phyloP scores from a whole-genome alignment of 2,113 vertebrate species.

The Ptilorrhoa leucosticta region DNA sequence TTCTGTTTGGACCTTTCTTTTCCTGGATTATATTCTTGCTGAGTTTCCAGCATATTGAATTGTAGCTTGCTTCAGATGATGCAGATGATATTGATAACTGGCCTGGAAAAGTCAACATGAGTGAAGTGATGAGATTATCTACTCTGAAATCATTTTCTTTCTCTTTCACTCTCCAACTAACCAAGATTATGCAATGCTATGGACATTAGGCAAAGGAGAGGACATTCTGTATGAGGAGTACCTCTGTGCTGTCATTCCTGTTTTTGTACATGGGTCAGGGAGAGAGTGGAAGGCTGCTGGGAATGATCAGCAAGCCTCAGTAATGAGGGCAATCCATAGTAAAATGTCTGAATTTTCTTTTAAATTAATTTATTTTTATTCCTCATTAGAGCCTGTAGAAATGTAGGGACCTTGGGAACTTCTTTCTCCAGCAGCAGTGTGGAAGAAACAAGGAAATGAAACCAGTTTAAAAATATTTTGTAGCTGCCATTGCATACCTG shows the following conservation, averaged over 20 bases:
- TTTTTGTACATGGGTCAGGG: background rate
- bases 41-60: background rate
- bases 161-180: background rate
- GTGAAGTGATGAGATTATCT: background rate
- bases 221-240: background rate
- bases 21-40: background rate
- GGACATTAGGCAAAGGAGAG: background rate
- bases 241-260: background rate
- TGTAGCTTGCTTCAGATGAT: background rate
- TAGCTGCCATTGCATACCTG: background rate
- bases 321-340: background rate
- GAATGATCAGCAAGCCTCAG: background rate
- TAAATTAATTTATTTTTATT: background rate
- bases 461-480: background rate
- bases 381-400: background rate
- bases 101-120: background rate
- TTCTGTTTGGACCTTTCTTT: background rate
- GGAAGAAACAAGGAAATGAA: background rate
- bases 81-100: background rate
- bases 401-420: background rate
- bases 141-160: background rate
- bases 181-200: background rate
- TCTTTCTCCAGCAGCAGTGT: background rate
- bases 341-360: background rate
- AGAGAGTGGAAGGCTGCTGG: background rate